Conservation (phyloP, 2,113 vertebrate species). For the Cyanistes caeruleus region DNA sequence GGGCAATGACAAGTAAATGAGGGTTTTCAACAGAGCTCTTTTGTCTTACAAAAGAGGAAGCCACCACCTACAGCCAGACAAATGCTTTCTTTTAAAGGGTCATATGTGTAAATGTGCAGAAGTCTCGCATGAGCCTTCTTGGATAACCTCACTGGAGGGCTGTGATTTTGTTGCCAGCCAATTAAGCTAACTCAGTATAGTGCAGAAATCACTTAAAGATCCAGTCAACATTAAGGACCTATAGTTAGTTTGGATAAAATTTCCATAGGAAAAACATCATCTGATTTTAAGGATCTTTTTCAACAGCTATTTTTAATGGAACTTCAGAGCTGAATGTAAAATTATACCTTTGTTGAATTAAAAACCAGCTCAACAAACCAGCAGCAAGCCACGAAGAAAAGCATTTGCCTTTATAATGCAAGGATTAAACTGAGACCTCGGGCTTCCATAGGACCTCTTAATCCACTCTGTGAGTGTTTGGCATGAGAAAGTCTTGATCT, state of each 20-base stretch:
- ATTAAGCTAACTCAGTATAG: neutral
- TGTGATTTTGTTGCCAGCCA: neutral
- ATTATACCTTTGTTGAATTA: neutral
- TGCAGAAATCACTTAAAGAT: neutral
- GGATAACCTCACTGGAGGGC: neutral
- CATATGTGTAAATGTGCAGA: neutral
- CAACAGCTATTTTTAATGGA: neutral
- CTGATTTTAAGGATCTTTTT: neutral
- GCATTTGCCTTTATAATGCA: neutral
- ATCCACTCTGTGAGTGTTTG: neutral
- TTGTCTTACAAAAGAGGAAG: neutral
- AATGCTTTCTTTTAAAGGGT: neutral
- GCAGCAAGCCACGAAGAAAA: neutral
- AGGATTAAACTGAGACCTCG: neutral
- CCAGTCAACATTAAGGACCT: neutral
- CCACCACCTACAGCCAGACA: neutral
- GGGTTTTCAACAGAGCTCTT: neutral
- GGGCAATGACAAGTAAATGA: neutral
- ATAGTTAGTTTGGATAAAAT: neutral
- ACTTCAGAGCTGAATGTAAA: neutral
- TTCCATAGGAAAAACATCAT: neutral
- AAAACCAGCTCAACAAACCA: neutral
- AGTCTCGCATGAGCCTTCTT: neutral
- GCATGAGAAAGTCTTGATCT: neutral
- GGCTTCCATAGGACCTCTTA: neutral